Conservation (phyloP, 2,113 vertebrate genomes). For the Microtus richardsoni region DNA sequence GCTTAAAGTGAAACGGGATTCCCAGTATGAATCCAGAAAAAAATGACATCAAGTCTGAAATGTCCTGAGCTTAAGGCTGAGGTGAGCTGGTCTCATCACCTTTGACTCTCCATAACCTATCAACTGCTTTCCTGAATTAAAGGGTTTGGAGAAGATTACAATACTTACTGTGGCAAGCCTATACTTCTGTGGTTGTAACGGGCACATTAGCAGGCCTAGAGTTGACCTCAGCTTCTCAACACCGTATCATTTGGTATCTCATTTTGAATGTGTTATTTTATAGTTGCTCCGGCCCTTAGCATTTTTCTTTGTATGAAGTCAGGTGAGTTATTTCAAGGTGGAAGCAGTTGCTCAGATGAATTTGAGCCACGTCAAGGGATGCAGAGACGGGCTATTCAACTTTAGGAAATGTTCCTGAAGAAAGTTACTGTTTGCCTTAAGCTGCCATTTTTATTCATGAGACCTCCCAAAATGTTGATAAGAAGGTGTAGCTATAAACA, state of each 20-base stretch:
- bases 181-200: slow-evolving; percentile 72
- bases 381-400: slow-evolving; percentile 24
- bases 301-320: slow-evolving; percentile 70
- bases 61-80: slow-evolving; percentile 55
- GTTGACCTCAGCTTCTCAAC: slow-evolving; percentile 73
- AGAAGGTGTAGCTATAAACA: not conserved
- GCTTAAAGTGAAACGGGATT: slow-evolving; percentile 45
- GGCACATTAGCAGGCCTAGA: slow-evolving; percentile 66
- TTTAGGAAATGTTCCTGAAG: slow-evolving; percentile 39
- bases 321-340: slow-evolving; percentile 70
- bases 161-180: slow-evolving; percentile 68
- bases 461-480: not conserved
- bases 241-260: slow-evolving; percentile 76
- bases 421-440: not conserved
- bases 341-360: slow-evolving; percentile 42
- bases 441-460: not conserved
- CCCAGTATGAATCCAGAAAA: slow-evolving; percentile 61
- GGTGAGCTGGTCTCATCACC: slow-evolving; percentile 56
- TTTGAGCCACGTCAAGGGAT: slow-evolving; percentile 11
- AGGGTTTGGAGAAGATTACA: slow-evolving; percentile 76
- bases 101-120: slow-evolving; percentile 69
- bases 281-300: slow-evolving; percentile 57
- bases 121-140: slow-evolving; percentile 76
- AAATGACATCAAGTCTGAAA: slow-evolving; percentile 66
- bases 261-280: slow-evolving; percentile 76